phyloP scores from a whole-genome alignment of 2,113 vertebrate genomes.

The Leptocoma aspasia region DNA sequence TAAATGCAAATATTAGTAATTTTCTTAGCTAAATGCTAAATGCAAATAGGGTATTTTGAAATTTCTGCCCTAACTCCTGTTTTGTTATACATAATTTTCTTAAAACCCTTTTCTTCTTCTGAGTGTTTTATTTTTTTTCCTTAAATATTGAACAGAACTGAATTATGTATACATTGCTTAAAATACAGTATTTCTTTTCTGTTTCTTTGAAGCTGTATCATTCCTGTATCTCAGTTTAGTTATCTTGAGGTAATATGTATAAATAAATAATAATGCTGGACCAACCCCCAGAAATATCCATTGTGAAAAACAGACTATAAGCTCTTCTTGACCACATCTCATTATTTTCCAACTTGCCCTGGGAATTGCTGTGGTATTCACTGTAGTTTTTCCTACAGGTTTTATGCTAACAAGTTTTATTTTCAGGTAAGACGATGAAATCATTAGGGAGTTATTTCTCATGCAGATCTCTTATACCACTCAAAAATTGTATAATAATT shows the following conservation, averaged over 20 bases:
- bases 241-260: neutral
- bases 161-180: neutral
- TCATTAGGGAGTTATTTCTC: neutral
- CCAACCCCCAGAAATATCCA: neutral
- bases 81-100: neutral
- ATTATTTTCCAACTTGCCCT: neutral
- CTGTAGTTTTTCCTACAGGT: neutral
- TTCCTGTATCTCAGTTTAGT: neutral
- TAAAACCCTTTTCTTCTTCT: neutral
- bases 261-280: neutral
- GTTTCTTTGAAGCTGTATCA: neutral
- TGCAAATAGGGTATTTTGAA: neutral
- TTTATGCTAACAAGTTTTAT: neutral
- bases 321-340: neutral
- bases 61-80: neutral
- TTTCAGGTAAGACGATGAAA: neutral
- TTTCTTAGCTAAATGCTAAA: neutral
- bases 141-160: fast-evolving
- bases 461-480: neutral
- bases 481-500: neutral
- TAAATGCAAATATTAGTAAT: neutral
- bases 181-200: neutral
- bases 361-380: neutral
- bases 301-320: neutral
- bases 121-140: neutral